phyloP scores from a whole-genome alignment of 2,888 invertebrate species.

The Clostera curtula region DNA sequence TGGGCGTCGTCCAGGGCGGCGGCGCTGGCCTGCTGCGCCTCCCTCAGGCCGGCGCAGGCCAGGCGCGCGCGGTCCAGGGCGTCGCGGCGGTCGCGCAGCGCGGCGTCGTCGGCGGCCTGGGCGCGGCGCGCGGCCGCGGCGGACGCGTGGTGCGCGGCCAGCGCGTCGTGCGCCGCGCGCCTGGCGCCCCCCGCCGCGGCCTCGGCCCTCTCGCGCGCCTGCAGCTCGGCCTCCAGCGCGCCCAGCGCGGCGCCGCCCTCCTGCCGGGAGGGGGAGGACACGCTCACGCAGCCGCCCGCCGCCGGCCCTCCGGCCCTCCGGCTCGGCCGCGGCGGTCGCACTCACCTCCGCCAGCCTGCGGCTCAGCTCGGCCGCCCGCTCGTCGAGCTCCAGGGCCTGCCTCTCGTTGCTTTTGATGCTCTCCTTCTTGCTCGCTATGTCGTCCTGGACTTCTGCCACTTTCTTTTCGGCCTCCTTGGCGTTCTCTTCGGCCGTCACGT shows the following conservation, averaged over 20 bases:
- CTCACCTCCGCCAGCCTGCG: conserved; percentile 79
- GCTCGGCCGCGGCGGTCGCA: too few relatives aligned
- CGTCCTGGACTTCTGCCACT: conserved; percentile 71
- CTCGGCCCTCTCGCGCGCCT: conserved; percentile 78
- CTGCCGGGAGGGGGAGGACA: conserved; percentile 38
- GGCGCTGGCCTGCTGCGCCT: conserved; percentile 85
- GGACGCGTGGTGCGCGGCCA: conserved; percentile 76
- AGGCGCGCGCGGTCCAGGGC: too few relatives aligned
- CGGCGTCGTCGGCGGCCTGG: conserved; percentile 79
- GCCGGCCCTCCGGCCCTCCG: too few relatives aligned
- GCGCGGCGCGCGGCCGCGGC: conserved; percentile 78
- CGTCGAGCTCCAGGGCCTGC: conserved; percentile 71
- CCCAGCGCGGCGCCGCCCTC: conserved; percentile 79
- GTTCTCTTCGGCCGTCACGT: conserved; percentile 65
- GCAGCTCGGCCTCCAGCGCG: conserved; percentile 77
- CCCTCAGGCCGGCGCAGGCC: conserved; percentile 78
- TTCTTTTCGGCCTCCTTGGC: conserved; percentile 70
- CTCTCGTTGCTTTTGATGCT: conserved; percentile 70
- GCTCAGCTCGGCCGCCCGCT: conserved; percentile 76
- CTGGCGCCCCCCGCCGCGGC: conserved; percentile 78
- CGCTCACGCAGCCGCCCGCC: too few relatives aligned
- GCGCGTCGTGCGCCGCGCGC: conserved; percentile 53
- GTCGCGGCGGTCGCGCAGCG: too few relatives aligned
- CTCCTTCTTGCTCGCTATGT: conserved; percentile 70
- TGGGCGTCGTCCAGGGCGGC: conserved; percentile 83